Percentiles rank a stretch among this genome's conserved stretches.
Conservation (phyloP, 92 coral and sea anemone species). For the Blastomussa wellsi region DNA sequence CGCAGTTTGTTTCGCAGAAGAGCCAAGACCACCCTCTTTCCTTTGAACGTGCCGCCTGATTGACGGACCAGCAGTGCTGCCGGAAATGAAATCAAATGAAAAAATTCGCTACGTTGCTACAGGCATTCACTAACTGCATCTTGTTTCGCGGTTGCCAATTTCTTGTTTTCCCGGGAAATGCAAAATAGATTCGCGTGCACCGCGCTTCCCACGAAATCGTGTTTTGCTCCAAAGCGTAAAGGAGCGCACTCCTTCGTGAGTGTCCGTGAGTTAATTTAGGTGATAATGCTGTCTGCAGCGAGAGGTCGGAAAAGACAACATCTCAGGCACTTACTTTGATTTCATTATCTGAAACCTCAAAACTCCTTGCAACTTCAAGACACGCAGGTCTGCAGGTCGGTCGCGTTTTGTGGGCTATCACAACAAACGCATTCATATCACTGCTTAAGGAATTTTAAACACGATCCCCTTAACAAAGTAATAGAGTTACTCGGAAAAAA, state of each 20-base stretch:
- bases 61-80: constrained; percentile 60
- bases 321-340: constrained; percentile 40
- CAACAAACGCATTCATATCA: constrained; percentile 15
- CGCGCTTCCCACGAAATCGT: neutral
- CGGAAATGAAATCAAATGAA: constrained; percentile 82
- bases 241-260: neutral
- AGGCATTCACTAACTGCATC: constrained; percentile 6
- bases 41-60: constrained; percentile 73
- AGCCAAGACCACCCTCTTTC: constrained; percentile 70
- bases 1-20: constrained; percentile 48
- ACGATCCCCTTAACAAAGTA: constrained; percentile 34
- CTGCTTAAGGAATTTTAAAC: constrained; percentile 22
- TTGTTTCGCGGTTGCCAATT: neutral
- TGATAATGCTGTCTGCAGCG: constrained; percentile 6
- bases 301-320: constrained; percentile 43
- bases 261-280: constrained; percentile 3
- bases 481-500: constrained; percentile 7
- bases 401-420: constrained; percentile 30
- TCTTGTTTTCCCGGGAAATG: constrained; percentile 10
- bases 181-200: neutral
- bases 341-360: constrained; percentile 53
- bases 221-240: neutral
- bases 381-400: constrained; percentile 5
- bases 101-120: constrained; percentile 35
- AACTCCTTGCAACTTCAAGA: constrained; percentile 28